These are phyloP conservation scores for Nesometra sesokonis DNA, from an alignment of 35 echinoderm and acorn worm genomes.

Conservation along the genomic window DNA sequence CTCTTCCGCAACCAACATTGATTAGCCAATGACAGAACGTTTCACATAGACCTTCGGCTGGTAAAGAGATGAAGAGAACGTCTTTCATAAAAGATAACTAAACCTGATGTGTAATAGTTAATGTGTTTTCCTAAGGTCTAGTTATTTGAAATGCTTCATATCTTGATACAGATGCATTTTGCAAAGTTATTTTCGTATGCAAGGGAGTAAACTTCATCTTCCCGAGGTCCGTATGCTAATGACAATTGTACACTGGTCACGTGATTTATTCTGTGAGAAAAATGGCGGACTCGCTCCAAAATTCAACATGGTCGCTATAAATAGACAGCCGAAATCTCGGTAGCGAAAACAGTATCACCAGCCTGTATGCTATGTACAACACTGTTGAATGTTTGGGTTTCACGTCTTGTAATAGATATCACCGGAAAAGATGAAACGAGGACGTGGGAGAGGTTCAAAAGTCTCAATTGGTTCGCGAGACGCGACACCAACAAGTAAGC, in stretches of 20 bases:
- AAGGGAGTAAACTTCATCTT: background rate
- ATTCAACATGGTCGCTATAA: conserved; percentile 58
- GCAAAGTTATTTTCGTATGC: background rate
- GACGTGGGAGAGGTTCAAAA: conserved; percentile 77
- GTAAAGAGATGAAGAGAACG: background rate
- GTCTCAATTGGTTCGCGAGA: conserved; percentile 37
- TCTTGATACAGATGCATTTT: background rate
- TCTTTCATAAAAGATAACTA: background rate
- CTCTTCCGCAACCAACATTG: background rate
- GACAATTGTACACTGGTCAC: conserved; percentile 43
- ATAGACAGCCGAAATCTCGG: conserved; percentile 62
- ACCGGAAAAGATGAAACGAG: conserved; percentile 65
- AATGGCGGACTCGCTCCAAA: conserved; percentile 84
- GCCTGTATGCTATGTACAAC: conserved; percentile 17
- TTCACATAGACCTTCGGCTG: background rate
- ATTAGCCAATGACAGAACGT: background rate
- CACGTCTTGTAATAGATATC: conserved; percentile 33
- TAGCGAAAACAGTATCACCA: conserved; percentile 27
- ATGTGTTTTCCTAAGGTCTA: background rate
- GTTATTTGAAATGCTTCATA: background rate
- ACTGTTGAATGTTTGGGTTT: conserved; percentile 30
- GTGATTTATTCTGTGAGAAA: conserved; percentile 82
- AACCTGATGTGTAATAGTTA: background rate
- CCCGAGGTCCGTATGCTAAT: background rate
- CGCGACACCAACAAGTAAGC: conserved; percentile 49